phyloP scores from a whole-genome alignment of 2,797 vertebrate species.

The Silurus aristotelis region DNA sequence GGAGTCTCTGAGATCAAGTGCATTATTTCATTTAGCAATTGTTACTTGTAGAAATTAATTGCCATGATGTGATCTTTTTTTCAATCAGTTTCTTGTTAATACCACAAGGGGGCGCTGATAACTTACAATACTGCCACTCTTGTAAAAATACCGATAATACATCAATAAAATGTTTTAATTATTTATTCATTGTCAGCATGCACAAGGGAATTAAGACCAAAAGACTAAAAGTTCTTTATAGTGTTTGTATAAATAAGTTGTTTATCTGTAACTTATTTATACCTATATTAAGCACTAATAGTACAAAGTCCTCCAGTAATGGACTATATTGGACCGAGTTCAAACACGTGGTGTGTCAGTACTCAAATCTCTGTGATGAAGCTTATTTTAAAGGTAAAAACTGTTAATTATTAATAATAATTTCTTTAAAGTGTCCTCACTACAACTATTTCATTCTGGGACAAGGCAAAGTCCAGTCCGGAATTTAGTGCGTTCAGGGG shows the following conservation, averaged over 20 bases:
- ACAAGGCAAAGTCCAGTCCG: neutral
- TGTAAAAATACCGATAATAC: neutral
- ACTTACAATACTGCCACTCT: neutral
- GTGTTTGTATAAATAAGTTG: neutral
- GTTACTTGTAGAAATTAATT: neutral
- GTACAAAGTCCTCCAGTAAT: neutral
- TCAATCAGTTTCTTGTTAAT: neutral
- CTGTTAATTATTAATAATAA: too few relatives aligned
- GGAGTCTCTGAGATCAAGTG: neutral
- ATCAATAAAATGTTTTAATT: neutral
- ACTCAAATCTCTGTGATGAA: too few relatives aligned
- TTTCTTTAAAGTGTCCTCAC: too few relatives aligned
- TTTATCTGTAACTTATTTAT: neutral
- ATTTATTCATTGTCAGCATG: neutral
- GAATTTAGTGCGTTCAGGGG: neutral
- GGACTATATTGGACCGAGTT: neutral
- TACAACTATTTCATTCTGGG: too few relatives aligned
- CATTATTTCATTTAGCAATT: neutral
- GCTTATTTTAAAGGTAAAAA: too few relatives aligned
- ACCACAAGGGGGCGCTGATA: constrained; percentile 46
- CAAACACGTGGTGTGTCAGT: neutral
- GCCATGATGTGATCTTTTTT: neutral
- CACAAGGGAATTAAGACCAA: neutral
- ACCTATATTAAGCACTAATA: neutral
- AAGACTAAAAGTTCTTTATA: neutral